phyloP scores from a whole-genome alignment of 2,888 invertebrate genomes.

The Stenoptilia bipunctidactyla region DNA sequence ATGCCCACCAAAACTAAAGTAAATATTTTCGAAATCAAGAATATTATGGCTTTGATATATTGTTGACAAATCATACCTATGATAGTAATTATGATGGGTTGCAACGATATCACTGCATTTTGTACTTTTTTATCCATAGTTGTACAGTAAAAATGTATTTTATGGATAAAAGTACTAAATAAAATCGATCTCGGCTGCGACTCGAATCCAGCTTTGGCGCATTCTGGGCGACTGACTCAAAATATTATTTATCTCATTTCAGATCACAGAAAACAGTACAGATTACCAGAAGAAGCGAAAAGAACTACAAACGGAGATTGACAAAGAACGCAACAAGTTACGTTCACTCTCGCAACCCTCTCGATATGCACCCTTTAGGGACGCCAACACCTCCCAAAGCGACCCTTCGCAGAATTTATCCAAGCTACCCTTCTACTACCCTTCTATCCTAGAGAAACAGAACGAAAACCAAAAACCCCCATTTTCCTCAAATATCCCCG shows the following conservation, averaged over 20 bases:
- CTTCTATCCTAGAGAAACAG: conserved; percentile 35
- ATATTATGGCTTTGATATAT: too few relatives aligned
- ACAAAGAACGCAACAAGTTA: conserved; percentile 33
- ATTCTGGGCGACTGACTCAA: too few relatives aligned
- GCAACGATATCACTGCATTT: too few relatives aligned
- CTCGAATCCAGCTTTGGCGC: too few relatives aligned
- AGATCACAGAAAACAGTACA: conserved; percentile 63
- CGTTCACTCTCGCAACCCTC: conserved; percentile 21
- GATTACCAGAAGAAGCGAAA: conserved; percentile 59
- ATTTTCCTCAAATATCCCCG: conserved; percentile 59
- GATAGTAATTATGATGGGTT: too few relatives aligned
- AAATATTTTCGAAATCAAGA: too few relatives aligned
- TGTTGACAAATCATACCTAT: too few relatives aligned
- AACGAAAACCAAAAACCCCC: conserved; percentile 24
- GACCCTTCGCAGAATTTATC: conserved; percentile 26
- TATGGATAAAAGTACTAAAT: too few relatives aligned
- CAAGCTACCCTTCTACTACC: conserved; percentile 50
- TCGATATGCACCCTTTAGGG: conserved; percentile 9
- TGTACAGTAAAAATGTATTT: too few relatives aligned
- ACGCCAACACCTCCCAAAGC: conserved; percentile 25
- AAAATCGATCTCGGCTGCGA: too few relatives aligned
- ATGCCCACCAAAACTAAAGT: too few relatives aligned
- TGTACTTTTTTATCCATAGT: too few relatives aligned
- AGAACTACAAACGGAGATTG: conserved; percentile 59
- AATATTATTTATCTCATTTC: conserved; percentile 10